These are phyloP conservation scores for Jordanella pulchra DNA, from an alignment of 2,797 vertebrate genomes.

Conservation along the genomic window DNA sequence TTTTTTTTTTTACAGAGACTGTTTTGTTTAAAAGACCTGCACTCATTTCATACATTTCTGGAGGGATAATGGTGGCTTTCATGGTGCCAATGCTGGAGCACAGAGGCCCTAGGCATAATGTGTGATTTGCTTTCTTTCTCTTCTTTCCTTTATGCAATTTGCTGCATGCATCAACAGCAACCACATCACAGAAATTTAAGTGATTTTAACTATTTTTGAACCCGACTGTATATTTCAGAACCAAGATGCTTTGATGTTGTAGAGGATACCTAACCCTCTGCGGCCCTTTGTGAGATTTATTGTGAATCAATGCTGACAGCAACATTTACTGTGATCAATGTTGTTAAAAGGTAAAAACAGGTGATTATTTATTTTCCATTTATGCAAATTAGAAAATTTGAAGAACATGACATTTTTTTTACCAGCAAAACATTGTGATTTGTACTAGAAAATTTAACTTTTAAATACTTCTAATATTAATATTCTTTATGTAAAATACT, in stretches of 20 bases:
- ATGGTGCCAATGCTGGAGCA: constrained; percentile 10
- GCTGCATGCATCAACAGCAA: not conserved
- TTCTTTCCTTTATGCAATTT: not conserved
- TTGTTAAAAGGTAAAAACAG: not conserved
- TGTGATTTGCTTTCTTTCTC: constrained; percentile 4
- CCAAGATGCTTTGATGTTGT: not conserved
- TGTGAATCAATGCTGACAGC: not conserved
- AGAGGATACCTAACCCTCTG: not conserved
- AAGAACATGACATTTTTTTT: not conserved
- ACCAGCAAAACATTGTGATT: not conserved
- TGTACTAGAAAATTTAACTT: too few species aligned
- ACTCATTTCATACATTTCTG: constrained; percentile 13
- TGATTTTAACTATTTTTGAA: not conserved
- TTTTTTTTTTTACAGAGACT: not conserved
- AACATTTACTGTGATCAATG: not conserved
- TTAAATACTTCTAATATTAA: too few species aligned
- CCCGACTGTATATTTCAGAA: not conserved
- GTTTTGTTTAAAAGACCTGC: constrained; percentile 3
- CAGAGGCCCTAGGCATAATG: not conserved
- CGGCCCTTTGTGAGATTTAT: not conserved
- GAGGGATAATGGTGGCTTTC: not conserved
- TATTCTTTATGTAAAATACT: too few species aligned
- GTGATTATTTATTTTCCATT: not conserved
- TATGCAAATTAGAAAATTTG: not conserved
- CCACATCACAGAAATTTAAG: not conserved